Conservation (phyloP, 2,888 invertebrate genomes). For the Apamea sordens region DNA sequence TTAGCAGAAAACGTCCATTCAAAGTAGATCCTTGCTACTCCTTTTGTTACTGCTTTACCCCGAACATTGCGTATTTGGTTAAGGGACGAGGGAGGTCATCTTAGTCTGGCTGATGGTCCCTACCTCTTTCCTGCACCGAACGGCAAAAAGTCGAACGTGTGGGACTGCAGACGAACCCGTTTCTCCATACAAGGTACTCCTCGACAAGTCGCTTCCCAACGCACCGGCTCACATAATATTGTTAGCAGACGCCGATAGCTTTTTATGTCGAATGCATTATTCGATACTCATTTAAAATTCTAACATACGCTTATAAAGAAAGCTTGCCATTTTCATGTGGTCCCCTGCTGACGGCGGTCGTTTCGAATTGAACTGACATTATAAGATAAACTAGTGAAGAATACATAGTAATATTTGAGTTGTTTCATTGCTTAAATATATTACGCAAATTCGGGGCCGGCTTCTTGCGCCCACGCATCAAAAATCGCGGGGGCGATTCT, state of each 20-base stretch:
- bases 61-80: constrained; percentile 58
- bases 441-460: constrained; percentile 89
- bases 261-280: constrained; percentile 90
- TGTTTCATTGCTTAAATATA: constrained; percentile 83
- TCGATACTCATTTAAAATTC: constrained; percentile 91
- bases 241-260: constrained; percentile 89
- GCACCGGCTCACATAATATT: constrained; percentile 89
- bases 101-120: constrained; percentile 77
- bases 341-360: constrained; percentile 87
- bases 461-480: constrained; percentile 84
- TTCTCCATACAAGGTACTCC: constrained; percentile 88
- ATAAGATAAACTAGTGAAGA: constrained; percentile 59
- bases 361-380: constrained; percentile 64
- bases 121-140: constrained; percentile 85
- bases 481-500: constrained; percentile 87
- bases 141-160: constrained; percentile 89
- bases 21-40: constrained; percentile 73
- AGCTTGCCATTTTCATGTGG: constrained; percentile 87
- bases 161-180: constrained; percentile 89
- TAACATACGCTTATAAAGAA: constrained; percentile 89
- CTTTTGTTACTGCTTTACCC: constrained; percentile 71
- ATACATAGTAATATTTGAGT: constrained; percentile 62
- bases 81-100: constrained; percentile 75
- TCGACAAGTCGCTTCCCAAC: constrained; percentile 87
- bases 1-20: constrained; percentile 75